These are phyloP conservation scores for Euschistus heros DNA, from an alignment of 1,140 invertebrate genomes.

Conservation along the genomic window DNA sequence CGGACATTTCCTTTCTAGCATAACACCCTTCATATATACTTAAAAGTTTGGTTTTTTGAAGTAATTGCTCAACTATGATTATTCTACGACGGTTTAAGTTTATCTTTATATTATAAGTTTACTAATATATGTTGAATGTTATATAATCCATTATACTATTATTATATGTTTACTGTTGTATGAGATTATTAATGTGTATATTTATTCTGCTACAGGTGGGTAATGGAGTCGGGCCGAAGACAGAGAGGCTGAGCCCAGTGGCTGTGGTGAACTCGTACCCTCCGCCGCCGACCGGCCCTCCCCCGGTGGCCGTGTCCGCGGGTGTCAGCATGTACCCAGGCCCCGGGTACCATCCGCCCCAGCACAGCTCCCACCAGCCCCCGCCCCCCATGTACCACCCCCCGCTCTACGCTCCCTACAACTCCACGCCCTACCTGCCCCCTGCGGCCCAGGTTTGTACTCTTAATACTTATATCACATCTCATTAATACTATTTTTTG, in stretches of 20 bases:
- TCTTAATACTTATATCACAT: too few relatives aligned
- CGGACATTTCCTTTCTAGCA: too few relatives aligned
- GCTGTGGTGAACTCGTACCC: background rate
- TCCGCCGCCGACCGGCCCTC: background rate
- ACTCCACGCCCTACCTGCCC: slow-evolving; percentile 44
- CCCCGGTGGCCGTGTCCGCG: background rate
- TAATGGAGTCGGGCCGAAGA: slow-evolving; percentile 17
- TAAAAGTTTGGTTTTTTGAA: too few relatives aligned
- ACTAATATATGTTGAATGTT: too few relatives aligned
- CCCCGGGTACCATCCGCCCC: background rate
- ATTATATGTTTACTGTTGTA: too few relatives aligned
- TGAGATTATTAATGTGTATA: too few relatives aligned
- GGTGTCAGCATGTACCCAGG: background rate
- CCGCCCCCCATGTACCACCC: slow-evolving; percentile 42
- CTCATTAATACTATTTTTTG: too few relatives aligned
- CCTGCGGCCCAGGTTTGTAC: slow-evolving; percentile 42
- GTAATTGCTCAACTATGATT: too few relatives aligned
- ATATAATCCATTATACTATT: too few relatives aligned
- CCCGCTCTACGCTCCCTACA: slow-evolving; percentile 61
- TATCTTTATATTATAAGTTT: too few relatives aligned
- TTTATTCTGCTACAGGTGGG: slow-evolving; percentile 13
- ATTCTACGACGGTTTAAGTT: too few relatives aligned
- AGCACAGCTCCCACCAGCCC: slow-evolving; percentile 25
- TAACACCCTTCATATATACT: too few relatives aligned
- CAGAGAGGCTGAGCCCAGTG: slow-evolving; percentile 18